A percentile compares a stretch with the other conserved stretches of the same genome.
Conservation (phyloP, 2,797 vertebrate species). For the Poecilia gillii region DNA sequence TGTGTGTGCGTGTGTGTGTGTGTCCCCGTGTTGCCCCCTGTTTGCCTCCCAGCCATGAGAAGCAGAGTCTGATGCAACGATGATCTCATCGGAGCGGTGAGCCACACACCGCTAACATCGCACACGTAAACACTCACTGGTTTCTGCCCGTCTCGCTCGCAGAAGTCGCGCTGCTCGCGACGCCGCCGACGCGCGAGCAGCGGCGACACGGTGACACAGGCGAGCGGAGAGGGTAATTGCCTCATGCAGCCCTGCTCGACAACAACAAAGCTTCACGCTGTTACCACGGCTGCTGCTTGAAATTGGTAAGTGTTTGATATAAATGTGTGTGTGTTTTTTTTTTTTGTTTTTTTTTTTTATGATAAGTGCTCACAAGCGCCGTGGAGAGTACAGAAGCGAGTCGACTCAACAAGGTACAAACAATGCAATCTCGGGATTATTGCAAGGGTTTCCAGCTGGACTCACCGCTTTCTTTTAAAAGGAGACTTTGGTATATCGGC, state of each 20-base stretch:
- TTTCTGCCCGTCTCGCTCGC: slow-evolving; percentile 11
- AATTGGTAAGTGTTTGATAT: slow-evolving; percentile 34
- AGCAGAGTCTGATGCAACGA: slow-evolving; percentile 57
- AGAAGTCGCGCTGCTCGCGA: slow-evolving; percentile 11
- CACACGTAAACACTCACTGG: slow-evolving; percentile 17
- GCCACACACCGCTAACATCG: slow-evolving; percentile 38
- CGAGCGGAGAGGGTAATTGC: slow-evolving; percentile 55
- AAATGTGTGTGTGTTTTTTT: background rate
- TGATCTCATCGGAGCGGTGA: slow-evolving; percentile 68
- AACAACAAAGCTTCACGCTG: slow-evolving; percentile 53
- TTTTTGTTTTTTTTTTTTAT: slow-evolving; percentile 19
- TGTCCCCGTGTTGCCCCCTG: slow-evolving; percentile 3
- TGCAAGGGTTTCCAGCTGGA: background rate
- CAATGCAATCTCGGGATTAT: slow-evolving; percentile 16
- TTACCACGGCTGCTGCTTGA: slow-evolving; percentile 34
- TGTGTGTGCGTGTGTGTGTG: slow-evolving; percentile 36
- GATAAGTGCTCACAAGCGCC: slow-evolving; percentile 27
- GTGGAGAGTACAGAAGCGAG: slow-evolving; percentile 17
- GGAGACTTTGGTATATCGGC: slow-evolving; percentile 99
- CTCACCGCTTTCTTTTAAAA: slow-evolving; percentile 97
- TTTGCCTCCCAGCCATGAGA: slow-evolving; percentile 49
- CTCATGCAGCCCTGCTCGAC: slow-evolving; percentile 39
- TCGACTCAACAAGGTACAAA: slow-evolving; percentile 26
- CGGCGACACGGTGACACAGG: slow-evolving; percentile 42
- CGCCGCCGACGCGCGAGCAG: slow-evolving; percentile 20